Evolutionary conservation across 2,888 invertebrate genomes (phyloP).

Genomic region (Poecilobothrus nobilitatus): DNA sequence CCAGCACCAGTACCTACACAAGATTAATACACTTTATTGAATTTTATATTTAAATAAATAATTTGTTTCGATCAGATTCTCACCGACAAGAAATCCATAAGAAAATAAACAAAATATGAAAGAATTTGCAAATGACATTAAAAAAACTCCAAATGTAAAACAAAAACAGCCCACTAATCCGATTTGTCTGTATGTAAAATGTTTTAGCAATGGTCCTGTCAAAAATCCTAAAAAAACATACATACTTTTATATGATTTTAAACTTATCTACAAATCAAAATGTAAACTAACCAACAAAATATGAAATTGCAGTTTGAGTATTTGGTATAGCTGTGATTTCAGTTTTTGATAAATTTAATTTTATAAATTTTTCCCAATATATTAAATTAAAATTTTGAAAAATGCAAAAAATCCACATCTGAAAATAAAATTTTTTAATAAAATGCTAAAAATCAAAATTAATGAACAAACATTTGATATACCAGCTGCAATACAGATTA

Average conservation of each 20-base stretch:
- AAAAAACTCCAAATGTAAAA: slow-evolving; percentile 48
- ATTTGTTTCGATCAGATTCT: neutral
- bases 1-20: slow-evolving; percentile 56
- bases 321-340: slow-evolving; percentile 64
- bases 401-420: slow-evolving; percentile 57
- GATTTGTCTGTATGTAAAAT: slow-evolving; percentile 55
- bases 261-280: too few relatives aligned
- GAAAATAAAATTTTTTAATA: slow-evolving; percentile 29
- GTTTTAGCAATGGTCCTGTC: slow-evolving; percentile 57
- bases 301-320: slow-evolving; percentile 58
- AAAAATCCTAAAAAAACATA: slow-evolving; percentile 48
- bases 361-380: slow-evolving; percentile 54
- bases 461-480: slow-evolving; percentile 53
- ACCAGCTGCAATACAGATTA: slow-evolving; percentile 62
- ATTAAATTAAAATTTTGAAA: slow-evolving; percentile 61
- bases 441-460: slow-evolving; percentile 27
- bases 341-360: slow-evolving; percentile 54
- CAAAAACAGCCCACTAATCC: slow-evolving; percentile 50
- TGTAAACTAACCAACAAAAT: slow-evolving; percentile 51
- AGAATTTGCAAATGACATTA: slow-evolving; percentile 51
- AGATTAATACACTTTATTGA: too few relatives aligned
- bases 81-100: neutral
- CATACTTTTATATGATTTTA: too few relatives aligned
- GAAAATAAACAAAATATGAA: slow-evolving; percentile 53
- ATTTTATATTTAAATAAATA: neutral